Percentiles rank a stretch among this genome's conserved stretches.
Conservation (phyloP, 2,113 vertebrate genomes). For the Psammodynastes pulverulentus region DNA sequence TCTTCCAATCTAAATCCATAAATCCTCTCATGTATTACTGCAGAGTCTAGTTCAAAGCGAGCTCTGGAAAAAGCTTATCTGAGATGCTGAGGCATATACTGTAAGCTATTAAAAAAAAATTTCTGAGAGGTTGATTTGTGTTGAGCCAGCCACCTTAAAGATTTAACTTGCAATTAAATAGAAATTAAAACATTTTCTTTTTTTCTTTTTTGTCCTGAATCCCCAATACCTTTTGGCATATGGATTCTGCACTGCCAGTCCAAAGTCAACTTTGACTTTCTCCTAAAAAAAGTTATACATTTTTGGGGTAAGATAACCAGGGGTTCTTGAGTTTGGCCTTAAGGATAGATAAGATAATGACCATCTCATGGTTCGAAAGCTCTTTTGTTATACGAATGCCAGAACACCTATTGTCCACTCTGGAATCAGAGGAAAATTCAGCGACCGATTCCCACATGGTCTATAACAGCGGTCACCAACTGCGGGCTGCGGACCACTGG, state of each 20-base stretch:
- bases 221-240: background rate
- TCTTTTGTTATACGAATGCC: background rate
- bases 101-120: background rate
- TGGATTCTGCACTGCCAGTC: background rate
- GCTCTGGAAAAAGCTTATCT: background rate
- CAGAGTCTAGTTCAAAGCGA: background rate
- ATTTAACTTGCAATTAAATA: background rate
- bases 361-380: background rate
- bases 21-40: background rate
- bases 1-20: background rate
- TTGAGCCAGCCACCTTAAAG: background rate
- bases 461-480: too few species aligned
- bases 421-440: background rate
- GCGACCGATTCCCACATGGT: background rate
- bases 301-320: background rate
- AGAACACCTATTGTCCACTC: background rate
- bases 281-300: background rate
- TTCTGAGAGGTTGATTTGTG: background rate
- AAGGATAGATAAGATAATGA: background rate
- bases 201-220: background rate
- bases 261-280: background rate
- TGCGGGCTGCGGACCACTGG: too few species aligned
- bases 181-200: background rate
- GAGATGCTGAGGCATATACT: background rate
- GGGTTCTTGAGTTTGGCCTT: background rate